phyloP scores from a whole-genome alignment of 2,888 invertebrate species.

The Rhaphigaster nebulosa region DNA sequence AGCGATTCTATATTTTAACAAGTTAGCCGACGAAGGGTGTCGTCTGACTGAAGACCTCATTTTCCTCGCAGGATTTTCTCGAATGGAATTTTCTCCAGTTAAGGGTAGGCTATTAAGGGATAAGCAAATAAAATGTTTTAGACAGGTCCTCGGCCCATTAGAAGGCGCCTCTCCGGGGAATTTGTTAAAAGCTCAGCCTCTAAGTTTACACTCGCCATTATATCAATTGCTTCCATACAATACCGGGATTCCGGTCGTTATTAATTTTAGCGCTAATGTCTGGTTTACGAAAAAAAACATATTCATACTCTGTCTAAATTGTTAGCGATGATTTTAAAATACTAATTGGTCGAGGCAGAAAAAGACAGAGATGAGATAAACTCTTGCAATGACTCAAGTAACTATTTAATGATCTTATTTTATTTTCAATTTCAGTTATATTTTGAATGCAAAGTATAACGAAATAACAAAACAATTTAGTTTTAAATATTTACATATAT shows the following conservation, averaged over 20 bases:
- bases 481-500: too few relatives aligned
- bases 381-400: too few relatives aligned
- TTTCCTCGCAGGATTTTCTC: constrained; percentile 53
- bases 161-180: not conserved
- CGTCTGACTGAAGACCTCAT: constrained; percentile 57
- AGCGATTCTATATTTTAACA: constrained; percentile 55
- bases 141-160: constrained; percentile 47
- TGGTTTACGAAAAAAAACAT: too few relatives aligned
- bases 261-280: not conserved
- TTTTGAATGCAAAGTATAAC: too few relatives aligned
- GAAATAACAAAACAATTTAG: too few relatives aligned
- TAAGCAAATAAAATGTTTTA: constrained; percentile 59
- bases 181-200: not conserved
- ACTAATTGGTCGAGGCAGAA: too few relatives aligned
- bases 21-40: constrained; percentile 50
- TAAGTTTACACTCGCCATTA: constrained; percentile 11
- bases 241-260: not conserved
- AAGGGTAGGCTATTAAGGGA: constrained; percentile 54
- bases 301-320: too few relatives aligned
- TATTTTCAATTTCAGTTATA: too few relatives aligned
- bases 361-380: too few relatives aligned
- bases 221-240: not conserved
- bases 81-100: constrained; percentile 58
- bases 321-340: too few relatives aligned
- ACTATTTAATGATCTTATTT: too few relatives aligned